Evolutionary conservation across 2,797 vertebrate genomes (phyloP).

Genomic region (Neosilurus hyrtlii): DNA sequence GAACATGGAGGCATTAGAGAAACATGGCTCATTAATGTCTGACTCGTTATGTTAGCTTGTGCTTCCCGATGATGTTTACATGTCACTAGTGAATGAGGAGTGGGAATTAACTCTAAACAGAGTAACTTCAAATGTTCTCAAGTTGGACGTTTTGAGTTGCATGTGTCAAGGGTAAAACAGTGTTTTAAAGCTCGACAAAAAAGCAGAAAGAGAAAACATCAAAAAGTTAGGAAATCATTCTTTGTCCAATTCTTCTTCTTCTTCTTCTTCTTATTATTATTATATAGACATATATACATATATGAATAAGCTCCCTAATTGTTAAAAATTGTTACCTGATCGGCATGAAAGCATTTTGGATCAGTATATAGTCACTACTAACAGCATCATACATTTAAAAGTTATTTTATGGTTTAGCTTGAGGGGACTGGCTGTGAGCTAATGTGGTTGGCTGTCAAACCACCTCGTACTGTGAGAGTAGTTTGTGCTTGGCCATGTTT

Average conservation of each 20-base stretch:
- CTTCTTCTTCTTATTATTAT: too few species aligned
- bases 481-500: constrained; percentile 7
- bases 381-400: not conserved
- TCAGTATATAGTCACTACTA: not conserved
- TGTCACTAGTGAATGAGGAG: constrained; percentile 36
- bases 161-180: constrained; percentile 6
- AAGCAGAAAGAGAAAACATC: not conserved
- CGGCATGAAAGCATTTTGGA: not conserved
- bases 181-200: constrained; percentile 27
- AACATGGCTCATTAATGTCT: constrained; percentile 48
- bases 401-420: not conserved
- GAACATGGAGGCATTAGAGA: constrained; percentile 39
- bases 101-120: constrained; percentile 19
- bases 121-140: not conserved
- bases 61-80: constrained; percentile 44
- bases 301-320: too few species aligned
- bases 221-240: not conserved
- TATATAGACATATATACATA: too few species aligned
- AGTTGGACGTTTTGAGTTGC: constrained; percentile 8
- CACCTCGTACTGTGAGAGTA: not conserved
- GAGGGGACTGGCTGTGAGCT: not conserved
- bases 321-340: not conserved
- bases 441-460: not conserved
- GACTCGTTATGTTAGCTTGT: constrained; percentile 39
- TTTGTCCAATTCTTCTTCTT: not conserved